Evolutionary conservation across 1,140 invertebrate species (phyloP).

Genomic region (Eciton burchellii): DNA sequence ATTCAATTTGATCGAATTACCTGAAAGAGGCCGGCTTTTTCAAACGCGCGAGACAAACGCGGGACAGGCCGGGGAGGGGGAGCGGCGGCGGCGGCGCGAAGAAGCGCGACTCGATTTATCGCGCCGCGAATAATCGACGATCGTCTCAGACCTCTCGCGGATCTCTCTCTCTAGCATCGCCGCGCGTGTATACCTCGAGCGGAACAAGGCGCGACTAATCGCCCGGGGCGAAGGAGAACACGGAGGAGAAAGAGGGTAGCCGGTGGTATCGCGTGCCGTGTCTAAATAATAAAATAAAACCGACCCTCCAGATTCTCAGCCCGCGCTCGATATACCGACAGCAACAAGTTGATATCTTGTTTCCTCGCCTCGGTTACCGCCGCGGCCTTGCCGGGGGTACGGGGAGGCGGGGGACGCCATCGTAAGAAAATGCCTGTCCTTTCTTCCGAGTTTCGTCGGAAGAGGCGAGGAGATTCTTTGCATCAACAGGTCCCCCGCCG

Average conservation of each 20-base stretch:
- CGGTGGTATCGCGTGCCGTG: slow-evolving; percentile 67
- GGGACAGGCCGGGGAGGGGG: no score
- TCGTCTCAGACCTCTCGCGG: background rate
- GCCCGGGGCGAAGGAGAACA: slow-evolving; percentile 45
- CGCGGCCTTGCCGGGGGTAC: slow-evolving; percentile 12
- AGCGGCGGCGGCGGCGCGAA: no score
- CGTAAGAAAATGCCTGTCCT: slow-evolving; percentile 73
- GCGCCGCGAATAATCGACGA: background rate
- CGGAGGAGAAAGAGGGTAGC: slow-evolving; percentile 61
- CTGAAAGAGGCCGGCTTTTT: slow-evolving; percentile 27
- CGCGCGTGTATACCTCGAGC: background rate
- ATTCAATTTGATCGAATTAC: slow-evolving; percentile 32
- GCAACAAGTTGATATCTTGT: slow-evolving; percentile 83
- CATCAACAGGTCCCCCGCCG: slow-evolving; percentile 77
- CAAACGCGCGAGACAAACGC: background rate
- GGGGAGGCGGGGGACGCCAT: slow-evolving; percentile 35
- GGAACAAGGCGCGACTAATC: slow-evolving; percentile 61
- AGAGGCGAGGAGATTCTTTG: slow-evolving; percentile 62
- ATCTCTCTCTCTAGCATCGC: no score
- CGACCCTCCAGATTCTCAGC: slow-evolving; percentile 70
- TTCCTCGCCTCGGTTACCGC: slow-evolving; percentile 62
- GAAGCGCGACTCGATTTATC: slow-evolving; percentile 30
- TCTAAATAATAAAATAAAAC: slow-evolving; percentile 78
- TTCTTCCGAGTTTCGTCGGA: slow-evolving; percentile 57
- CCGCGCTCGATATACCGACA: slow-evolving; percentile 72